Evolutionary conservation across 2,113 vertebrate genomes (phyloP), one percentile per base, ranked within the genome.

Genomic region (Polyodon spathula): DNA sequence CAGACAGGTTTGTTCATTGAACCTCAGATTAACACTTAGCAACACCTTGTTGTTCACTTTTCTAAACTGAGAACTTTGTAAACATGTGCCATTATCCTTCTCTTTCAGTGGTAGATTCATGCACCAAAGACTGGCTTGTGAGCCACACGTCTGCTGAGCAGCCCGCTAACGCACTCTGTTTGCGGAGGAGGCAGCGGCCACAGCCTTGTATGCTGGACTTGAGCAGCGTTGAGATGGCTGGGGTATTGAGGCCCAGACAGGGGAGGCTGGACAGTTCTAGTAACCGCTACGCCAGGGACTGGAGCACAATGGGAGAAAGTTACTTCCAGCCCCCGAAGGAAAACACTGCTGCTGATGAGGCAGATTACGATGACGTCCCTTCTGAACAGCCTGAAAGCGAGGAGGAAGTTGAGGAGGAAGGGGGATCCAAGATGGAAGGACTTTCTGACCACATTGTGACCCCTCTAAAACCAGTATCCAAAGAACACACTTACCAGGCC

Each of bases 211-310:
- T 95, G 75, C 75, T 98, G 71, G 93, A 96, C 66, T 77, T 99
- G 66, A 87, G 76, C 0, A 41, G 83, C 4, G 58, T 73, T 0
- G 89, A 93, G 51, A 76, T 90, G 61, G 78, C 71, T 0, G 88
- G 91, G 0, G 82, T 97, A 10, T 81, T 96, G 54, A 84, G 96
- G 43, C 88, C 93, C 2, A 81, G 86, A 58, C 85, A 86, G 0
- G 88, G 89, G 0, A 87, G 91, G 1, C 70, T 99, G 10, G 94
- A 98, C 77, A 98, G 96, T 69, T 94, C 95, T 0, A 98, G 96
- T 79, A 99, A 99, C 81, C 94, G 96, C 62, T 98, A 99, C 0
- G 96, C 96, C 0, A 95, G 95, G 12, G 96, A 97, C 83, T 99
- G 96, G 96, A 98, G 93, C 55, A 59, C 86, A 48, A 98, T 95